phyloP scores from a whole-genome alignment of 2,888 invertebrate genomes.

The Eilema griseolum region DNA sequence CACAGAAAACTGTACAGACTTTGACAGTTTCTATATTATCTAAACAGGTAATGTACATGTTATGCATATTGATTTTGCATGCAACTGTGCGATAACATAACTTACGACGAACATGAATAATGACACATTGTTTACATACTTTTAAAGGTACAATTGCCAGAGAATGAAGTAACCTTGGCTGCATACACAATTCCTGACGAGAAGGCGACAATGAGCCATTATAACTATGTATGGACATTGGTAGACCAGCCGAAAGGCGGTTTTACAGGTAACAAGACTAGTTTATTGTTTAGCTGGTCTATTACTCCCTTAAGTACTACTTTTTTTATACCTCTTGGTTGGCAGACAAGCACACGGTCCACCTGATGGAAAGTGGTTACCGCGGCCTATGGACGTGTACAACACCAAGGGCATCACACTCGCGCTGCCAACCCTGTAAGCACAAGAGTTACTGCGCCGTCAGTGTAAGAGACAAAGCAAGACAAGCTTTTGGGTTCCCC shows the following conservation, averaged over 20 bases:
- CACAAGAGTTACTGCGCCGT: too few relatives aligned
- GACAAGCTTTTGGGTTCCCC: too few relatives aligned
- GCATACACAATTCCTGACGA: conserved; percentile 94
- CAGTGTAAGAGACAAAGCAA: too few relatives aligned
- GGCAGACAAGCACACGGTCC: too few relatives aligned
- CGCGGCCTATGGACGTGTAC: too few relatives aligned
- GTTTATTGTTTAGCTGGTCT: neutral
- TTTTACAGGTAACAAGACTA: conserved; percentile 75
- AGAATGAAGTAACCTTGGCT: conserved; percentile 93
- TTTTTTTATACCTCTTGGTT: neutral
- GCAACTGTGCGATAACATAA: neutral
- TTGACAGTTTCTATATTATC: conserved; percentile 92
- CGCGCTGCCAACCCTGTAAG: too few relatives aligned
- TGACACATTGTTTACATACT: conserved; percentile 11
- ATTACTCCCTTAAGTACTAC: neutral
- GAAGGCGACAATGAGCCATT: conserved; percentile 90
- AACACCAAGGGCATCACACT: too few relatives aligned
- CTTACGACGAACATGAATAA: neutral
- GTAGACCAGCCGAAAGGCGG: conserved; percentile 94
- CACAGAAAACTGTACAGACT: conserved; percentile 87
- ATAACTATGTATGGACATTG: conserved; percentile 96
- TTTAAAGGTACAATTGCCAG: conserved; percentile 88
- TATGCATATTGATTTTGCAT: neutral
- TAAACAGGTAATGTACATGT: conserved; percentile 87
- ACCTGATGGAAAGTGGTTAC: too few relatives aligned